These are phyloP conservation scores for Acanthococcus lagerstroemiae DNA, from an alignment of 2,888 invertebrate species.

Conservation along the genomic window DNA sequence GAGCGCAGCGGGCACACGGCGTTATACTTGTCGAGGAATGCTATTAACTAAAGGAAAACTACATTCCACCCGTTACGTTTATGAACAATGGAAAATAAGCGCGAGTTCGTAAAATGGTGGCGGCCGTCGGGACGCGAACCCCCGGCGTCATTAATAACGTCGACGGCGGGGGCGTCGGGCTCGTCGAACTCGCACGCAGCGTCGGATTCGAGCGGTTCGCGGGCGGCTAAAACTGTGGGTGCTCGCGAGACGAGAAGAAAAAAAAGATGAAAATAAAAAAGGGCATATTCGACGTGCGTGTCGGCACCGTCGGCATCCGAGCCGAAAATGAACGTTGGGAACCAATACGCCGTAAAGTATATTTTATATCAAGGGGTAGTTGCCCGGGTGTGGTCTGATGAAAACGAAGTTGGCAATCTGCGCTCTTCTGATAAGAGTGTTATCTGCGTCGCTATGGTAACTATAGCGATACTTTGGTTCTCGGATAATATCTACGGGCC, in stretches of 20 bases:
- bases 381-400: conserved; percentile 32
- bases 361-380: conserved; percentile 26
- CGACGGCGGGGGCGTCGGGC: background rate
- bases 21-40: conserved; percentile 19
- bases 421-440: conserved; percentile 31
- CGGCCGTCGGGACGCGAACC: too few species aligned
- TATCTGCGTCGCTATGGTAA: conserved; percentile 30
- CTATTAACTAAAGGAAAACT: conserved; percentile 17
- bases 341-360: conserved; percentile 27
- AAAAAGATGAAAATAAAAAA: background rate
- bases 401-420: conserved; percentile 32
- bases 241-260: too few species aligned
- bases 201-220: background rate
- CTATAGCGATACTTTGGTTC: conserved; percentile 4
- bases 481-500: conserved; percentile 14
- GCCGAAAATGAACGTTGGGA: conserved; percentile 8
- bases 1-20: background rate
- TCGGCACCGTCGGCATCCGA: background rate
- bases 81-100: background rate
- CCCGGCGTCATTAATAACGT: too few species aligned
- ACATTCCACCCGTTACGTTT: background rate
- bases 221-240: too few species aligned
- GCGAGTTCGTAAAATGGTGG: background rate
- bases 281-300: background rate
- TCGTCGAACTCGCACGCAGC: background rate